Conservation (phyloP, 2,888 invertebrate species). For the Steinernema scapterisci region DNA sequence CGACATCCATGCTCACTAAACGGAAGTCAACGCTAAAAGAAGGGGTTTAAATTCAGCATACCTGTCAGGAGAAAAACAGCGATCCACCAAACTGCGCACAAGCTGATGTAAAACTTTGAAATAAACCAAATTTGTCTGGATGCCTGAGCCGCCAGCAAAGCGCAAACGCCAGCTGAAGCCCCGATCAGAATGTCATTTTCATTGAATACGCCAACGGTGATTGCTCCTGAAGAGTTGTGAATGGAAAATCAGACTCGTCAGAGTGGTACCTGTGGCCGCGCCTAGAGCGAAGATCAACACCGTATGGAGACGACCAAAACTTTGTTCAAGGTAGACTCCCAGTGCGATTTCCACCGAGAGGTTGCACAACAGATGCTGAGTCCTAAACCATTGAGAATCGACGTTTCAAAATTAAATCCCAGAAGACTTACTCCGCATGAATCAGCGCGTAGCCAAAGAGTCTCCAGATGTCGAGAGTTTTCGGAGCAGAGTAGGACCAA, state of each 20-base stretch:
- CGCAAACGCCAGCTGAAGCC: constrained; percentile 14
- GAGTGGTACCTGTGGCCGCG: neutral
- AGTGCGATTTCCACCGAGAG: constrained; percentile 5
- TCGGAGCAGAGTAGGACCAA: neutral
- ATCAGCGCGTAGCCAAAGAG: constrained; percentile 4
- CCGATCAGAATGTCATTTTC: constrained; percentile 21
- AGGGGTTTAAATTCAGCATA: neutral
- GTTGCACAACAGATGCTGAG: neutral
- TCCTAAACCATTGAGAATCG: neutral
- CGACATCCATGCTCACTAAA: constrained; percentile 4
- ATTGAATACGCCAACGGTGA: neutral
- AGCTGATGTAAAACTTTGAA: neutral
- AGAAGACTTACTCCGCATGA: constrained; percentile 5
- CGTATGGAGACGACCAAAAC: neutral
- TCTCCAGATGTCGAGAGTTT: neutral
- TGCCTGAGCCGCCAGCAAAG: neutral
- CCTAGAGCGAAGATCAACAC: constrained; percentile 3
- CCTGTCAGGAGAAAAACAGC: constrained; percentile 10
- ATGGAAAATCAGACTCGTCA: neutral
- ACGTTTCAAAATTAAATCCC: neutral
- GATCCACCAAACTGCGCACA: constrained; percentile 15
- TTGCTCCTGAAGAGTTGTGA: neutral
- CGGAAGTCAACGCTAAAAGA: neutral
- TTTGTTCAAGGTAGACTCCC: constrained; percentile 9
- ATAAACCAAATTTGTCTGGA: neutral